Percentiles rank a stretch among this genome's conserved stretches.
phyloP scores from a whole-genome alignment of 1,140 invertebrate genomes.

The Planococcus citri region DNA sequence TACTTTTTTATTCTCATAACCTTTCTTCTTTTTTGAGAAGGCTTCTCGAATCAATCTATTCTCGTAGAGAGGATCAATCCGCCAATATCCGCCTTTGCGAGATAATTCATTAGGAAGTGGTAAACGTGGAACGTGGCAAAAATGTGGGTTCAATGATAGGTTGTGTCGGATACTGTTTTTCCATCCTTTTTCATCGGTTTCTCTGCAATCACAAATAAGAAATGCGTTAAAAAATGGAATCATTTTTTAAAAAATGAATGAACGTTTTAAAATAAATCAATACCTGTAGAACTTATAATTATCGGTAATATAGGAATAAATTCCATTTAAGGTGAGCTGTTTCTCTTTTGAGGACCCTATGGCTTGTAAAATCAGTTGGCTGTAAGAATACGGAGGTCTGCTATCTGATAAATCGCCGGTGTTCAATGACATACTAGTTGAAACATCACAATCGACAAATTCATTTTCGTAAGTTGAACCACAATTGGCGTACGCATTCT shows the following conservation, averaged over 20 bases:
- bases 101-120: constrained; percentile 16
- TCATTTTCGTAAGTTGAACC: neutral
- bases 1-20: constrained; percentile 7
- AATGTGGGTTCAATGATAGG: constrained; percentile 9
- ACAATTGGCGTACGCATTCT: neutral
- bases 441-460: neutral
- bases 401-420: neutral
- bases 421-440: neutral
- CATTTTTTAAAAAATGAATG: neutral
- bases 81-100: constrained; percentile 13
- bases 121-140: constrained; percentile 16
- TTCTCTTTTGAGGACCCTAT: constrained; percentile 9
- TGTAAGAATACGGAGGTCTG: constrained; percentile 5
- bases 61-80: neutral
- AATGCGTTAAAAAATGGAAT: neutral
- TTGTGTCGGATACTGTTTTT: constrained; percentile 11
- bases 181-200: constrained; percentile 15
- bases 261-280: neutral
- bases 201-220: neutral
- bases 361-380: constrained; percentile 6
- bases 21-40: constrained; percentile 1
- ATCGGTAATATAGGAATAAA: constrained; percentile 13
- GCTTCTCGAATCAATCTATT: neutral
- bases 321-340: constrained; percentile 1
- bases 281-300: constrained; percentile 12